Evolutionary conservation across 1,140 invertebrate species (phyloP), one percentile per base, ranked within the genome.

Genomic region (Tetramorium alpestre): DNA sequence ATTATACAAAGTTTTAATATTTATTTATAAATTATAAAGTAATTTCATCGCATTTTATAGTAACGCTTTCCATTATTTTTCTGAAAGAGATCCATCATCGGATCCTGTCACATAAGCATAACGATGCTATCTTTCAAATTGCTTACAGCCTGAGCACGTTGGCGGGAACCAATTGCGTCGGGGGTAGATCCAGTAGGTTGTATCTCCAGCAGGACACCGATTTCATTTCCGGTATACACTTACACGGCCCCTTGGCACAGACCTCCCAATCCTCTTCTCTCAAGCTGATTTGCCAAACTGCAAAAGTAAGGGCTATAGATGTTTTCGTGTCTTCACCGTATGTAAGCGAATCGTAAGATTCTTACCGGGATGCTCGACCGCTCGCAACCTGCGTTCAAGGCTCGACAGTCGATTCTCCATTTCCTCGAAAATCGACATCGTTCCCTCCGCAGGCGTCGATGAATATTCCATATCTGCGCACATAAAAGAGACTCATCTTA

Each of bases 181-280:
- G 92, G 0, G 97, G 97, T 13, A 98, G 95, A 22, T 96, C 95
- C 1, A 96, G 94, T 0, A 98, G 92, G 16, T 96, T 96, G 5
- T 96, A 95, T 86, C 97, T 96, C 97, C 97, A 98, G 91, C 97
- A 98, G 84, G 96, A 97, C 28, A 98, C 93, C 2, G 96, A 96
- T 81, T 96, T 96, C 0, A 96, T 96, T 91, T 97, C 96, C 33
- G 96, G 94, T 91, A 96, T 94, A 93, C 97, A 97, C 91, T 96
- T 96, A 88, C 97, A 98, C 4, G 96, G 96, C 1, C 97, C 97
- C 80, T 97, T 96, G 1, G 96, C 95, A 92, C 97, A 98, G 41
- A 97, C 95, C n/a, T 97, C 96, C 97, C 97, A 98, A 64, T 95
- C 96, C 18, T 96, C 96, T 85, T 96, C 95, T 60, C 95, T 93